A percentile compares a stretch with the other conserved stretches of the same genome.
These are phyloP conservation scores for Ploceus nigricollis DNA, from an alignment of 2,113 vertebrate genomes.

Conservation along the genomic window DNA sequence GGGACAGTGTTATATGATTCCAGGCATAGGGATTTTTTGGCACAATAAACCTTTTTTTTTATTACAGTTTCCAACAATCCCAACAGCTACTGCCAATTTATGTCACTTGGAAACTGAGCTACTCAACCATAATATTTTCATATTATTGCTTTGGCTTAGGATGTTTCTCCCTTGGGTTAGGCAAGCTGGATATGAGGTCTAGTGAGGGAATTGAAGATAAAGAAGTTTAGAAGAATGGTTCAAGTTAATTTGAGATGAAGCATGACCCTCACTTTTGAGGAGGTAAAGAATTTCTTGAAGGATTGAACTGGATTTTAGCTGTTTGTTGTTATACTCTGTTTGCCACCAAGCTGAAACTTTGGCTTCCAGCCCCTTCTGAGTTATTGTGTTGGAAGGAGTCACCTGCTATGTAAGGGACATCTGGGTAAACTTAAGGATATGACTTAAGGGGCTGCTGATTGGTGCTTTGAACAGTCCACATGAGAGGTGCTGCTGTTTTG, in stretches of 20 bases:
- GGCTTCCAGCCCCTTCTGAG: not conserved
- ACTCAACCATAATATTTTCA: slow-evolving; percentile 24
- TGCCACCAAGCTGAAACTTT: not conserved
- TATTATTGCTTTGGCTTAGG: not conserved
- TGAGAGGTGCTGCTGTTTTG: not conserved
- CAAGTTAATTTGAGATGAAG: not conserved
- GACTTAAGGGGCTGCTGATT: not conserved
- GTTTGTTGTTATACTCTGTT: not conserved
- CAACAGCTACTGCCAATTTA: not conserved
- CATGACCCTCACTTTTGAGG: not conserved
- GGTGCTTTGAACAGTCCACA: not conserved
- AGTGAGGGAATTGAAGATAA: not conserved
- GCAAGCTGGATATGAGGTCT: not conserved
- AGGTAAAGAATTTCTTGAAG: not conserved
- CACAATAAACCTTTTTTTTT: not conserved
- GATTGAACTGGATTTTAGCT: not conserved
- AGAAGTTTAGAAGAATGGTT: not conserved
- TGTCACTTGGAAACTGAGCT: not conserved
- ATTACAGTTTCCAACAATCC: slow-evolving; percentile 13
- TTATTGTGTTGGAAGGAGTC: not conserved
- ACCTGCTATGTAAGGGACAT: not conserved
- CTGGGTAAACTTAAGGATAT: not conserved
- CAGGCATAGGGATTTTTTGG: not conserved
- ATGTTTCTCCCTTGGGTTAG: not conserved
- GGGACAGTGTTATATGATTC: not conserved